Conservation (phyloP, 2,113 vertebrate species). For the Ranitomeya variabilis region DNA sequence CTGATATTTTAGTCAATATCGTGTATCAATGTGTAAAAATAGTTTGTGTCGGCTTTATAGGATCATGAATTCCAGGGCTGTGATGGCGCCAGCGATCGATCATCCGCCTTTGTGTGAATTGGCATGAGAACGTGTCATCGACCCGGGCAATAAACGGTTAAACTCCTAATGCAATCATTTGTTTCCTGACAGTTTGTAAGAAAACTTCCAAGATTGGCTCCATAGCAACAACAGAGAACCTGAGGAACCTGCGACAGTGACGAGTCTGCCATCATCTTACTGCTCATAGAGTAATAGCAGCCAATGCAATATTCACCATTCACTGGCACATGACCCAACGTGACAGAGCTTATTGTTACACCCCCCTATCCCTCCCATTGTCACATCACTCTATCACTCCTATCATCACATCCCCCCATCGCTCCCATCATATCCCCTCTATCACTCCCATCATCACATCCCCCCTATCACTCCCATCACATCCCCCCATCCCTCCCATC, state of each 20-base stretch:
- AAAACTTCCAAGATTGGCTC: slow-evolving; percentile 42
- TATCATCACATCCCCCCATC: too few relatives aligned
- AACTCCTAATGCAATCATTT: slow-evolving; percentile 43
- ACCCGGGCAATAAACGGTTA: neutral
- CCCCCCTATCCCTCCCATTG: neutral
- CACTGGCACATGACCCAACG: neutral
- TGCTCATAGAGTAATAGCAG: slow-evolving; percentile 19
- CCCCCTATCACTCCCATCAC: too few relatives aligned
- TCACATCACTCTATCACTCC: too few relatives aligned
- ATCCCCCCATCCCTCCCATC: too few relatives aligned
- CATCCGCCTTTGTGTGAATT: neutral
- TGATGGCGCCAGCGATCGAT: neutral
- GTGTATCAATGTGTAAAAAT: neutral
- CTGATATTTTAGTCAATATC: neutral
- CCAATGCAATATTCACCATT: slow-evolving; percentile 35
- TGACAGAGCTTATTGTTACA: neutral
- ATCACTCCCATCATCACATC: too few relatives aligned
- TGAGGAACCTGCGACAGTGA: neutral
- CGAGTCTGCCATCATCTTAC: slow-evolving; percentile 18
- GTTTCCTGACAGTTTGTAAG: slow-evolving; percentile 39
- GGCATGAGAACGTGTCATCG: neutral
- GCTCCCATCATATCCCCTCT: too few relatives aligned
- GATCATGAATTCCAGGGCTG: neutral
- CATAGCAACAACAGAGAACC: slow-evolving; percentile 30
- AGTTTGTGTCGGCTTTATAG: neutral